Percentiles rank a stretch among this genome's conserved stretches.
phyloP scores from a whole-genome alignment of 2,888 invertebrate genomes.

The Euspilapteryx auroguttella region DNA sequence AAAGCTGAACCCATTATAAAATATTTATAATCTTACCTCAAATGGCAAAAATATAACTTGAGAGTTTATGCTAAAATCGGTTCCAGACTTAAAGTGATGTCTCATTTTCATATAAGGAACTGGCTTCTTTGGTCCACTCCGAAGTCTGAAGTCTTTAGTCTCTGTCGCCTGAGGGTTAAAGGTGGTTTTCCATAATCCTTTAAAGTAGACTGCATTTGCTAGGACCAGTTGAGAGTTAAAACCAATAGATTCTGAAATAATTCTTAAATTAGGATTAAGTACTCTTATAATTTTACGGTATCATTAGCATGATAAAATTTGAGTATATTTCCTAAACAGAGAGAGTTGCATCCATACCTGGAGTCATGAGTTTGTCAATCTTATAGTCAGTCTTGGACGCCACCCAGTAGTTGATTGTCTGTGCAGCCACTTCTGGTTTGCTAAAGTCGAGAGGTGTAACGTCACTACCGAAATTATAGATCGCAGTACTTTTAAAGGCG shows the following conservation, averaged over 20 bases:
- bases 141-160: constrained; percentile 52
- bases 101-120: constrained; percentile 66
- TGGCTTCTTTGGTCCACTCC: constrained; percentile 27
- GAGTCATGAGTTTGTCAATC: constrained; percentile 61
- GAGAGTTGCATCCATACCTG: too few relatives aligned
- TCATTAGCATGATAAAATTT: too few relatives aligned
- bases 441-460: constrained; percentile 58
- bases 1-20: too few relatives aligned
- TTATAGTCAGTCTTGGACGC: constrained; percentile 66
- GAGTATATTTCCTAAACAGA: too few relatives aligned
- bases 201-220: constrained; percentile 73
- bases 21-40: constrained; percentile 48
- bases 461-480: constrained; percentile 55
- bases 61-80: constrained; percentile 54
- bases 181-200: constrained; percentile 68
- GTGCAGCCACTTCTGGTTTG: constrained; percentile 38
- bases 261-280: too few relatives aligned
- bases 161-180: constrained; percentile 62
- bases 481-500: constrained; percentile 24
- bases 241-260: constrained; percentile 47
- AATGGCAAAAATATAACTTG: constrained; percentile 66
- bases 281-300: too few relatives aligned
- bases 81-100: constrained; percentile 51
- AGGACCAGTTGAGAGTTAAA: constrained; percentile 62
- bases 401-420: constrained; percentile 74